Conservation (phyloP, 2,888 invertebrate genomes). For the Hemistola chrysoprasaria region DNA sequence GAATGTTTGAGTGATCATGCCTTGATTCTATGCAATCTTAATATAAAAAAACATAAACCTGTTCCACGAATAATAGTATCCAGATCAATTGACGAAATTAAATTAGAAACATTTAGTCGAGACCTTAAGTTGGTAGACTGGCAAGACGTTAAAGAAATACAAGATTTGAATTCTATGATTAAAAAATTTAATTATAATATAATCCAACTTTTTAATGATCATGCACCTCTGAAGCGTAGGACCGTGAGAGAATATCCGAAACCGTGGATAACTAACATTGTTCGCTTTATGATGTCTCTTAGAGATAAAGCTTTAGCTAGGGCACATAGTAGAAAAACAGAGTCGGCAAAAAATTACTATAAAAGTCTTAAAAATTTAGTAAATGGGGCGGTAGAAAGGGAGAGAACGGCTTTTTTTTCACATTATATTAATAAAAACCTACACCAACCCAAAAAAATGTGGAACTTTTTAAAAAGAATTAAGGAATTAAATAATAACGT, state of each 20-base stretch:
- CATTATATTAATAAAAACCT: constrained; percentile 3
- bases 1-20: not conserved
- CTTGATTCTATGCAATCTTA: not conserved
- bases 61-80: not conserved
- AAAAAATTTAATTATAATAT: not conserved
- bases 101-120: not conserved
- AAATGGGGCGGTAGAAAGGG: not conserved
- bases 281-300: constrained; percentile 1
- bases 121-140: not conserved
- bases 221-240: not conserved
- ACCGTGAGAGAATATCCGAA: not conserved
- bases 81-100: not conserved
- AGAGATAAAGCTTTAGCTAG: not conserved
- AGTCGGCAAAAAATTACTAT: constrained; percentile 1
- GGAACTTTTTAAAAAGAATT: not conserved
- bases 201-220: not conserved
- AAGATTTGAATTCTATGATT: not conserved
- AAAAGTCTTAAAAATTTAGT: constrained; percentile 4
- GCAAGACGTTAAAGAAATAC: not conserved
- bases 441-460: constrained; percentile 1
- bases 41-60: constrained; percentile 1
- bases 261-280: constrained; percentile 2
- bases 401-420: constrained; percentile 2
- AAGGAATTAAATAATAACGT: not conserved
- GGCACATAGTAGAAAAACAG: not conserved